Evolutionary conservation across 2,888 invertebrate genomes (phyloP), one percentile per base, ranked within the genome.

Genomic region (Heliconius erato): DNA sequence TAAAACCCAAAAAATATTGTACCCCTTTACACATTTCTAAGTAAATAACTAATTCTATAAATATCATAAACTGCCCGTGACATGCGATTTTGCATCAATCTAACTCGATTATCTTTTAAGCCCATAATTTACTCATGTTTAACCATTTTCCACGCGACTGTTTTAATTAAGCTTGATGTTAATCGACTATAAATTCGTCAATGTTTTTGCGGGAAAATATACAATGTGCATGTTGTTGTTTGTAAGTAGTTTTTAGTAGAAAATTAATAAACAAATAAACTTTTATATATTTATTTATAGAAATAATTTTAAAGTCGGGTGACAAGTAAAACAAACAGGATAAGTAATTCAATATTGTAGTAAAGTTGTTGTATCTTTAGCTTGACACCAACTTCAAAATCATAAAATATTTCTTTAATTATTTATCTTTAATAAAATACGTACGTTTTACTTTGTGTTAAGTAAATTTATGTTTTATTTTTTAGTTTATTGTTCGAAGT

Each of bases 91-190:
- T 28, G 19, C 44, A 44, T 72, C 44, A 72, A 26, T 72, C 72
- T 72, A 72, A 72, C n/a, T 72, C 44, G 72, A 72, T 72, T 72
- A 72, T 72, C 72, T 72, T 26, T 44, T 72, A 72, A 72, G 26
- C n/a, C 49, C 49, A 72, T 72, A 49, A 72, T 72, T 49, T 72
- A 44, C 72, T 72, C 49, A 72, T 72, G 72, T 72, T 72, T 26
- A 72, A 44, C 72, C 44, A 49, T 72, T 72, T 72, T 44, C 72
- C 72, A 49, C 72, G 32, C 72, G 44, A 72, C 72, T 26, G 72
- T 72, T 72, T 72, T 72, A 72, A 72, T 72, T 72, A 72, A 72
- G 72, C 72, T 44, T 16, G 72, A 72, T 72, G 72, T 72, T 72
- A 72, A 72, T 72, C 72, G 72, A 72, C 72, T 26, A 72, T 72